Evolutionary conservation across 2,888 invertebrate species (phyloP).

Genomic region (Orthosia cruda): DNA sequence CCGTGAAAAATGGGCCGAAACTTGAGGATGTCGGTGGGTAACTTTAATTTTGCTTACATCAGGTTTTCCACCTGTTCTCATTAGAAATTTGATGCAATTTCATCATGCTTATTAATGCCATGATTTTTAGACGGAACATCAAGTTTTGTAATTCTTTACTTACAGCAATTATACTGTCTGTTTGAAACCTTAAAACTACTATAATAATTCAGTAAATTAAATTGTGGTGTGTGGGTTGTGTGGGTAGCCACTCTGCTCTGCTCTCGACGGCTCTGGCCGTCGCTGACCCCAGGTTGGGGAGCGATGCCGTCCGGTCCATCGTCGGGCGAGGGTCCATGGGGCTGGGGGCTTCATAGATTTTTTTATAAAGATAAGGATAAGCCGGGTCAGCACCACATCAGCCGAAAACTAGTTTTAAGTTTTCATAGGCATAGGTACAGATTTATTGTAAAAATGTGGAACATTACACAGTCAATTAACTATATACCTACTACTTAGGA

Average conservation of each 20-base stretch:
- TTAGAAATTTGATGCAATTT: neutral
- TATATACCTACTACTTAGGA: neutral
- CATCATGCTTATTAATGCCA: neutral
- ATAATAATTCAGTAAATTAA: neutral
- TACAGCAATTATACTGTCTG: constrained; percentile 4
- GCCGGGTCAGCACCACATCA: neutral
- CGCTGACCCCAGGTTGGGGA: too few relatives aligned
- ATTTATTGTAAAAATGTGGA: neutral
- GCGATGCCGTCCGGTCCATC: too few relatives aligned
- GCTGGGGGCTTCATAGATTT: neutral
- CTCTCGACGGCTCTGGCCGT: too few relatives aligned
- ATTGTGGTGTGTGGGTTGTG: too few relatives aligned
- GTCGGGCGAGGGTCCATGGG: too few relatives aligned
- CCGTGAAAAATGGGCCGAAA: constrained; percentile 93
- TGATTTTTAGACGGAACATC: neutral
- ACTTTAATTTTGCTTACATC: constrained; percentile 52
- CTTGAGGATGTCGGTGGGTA: constrained; percentile 95
- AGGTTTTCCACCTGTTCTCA: constrained; percentile 1
- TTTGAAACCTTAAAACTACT: neutral
- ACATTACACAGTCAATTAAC: neutral
- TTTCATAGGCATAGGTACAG: neutral
- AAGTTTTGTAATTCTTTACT: constrained; percentile 7
- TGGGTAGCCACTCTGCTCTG: too few relatives aligned
- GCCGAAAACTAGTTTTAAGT: neutral
- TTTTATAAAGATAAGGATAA: neutral